Conservation (phyloP, 2,888 invertebrate genomes). For the Andrena marginata region DNA sequence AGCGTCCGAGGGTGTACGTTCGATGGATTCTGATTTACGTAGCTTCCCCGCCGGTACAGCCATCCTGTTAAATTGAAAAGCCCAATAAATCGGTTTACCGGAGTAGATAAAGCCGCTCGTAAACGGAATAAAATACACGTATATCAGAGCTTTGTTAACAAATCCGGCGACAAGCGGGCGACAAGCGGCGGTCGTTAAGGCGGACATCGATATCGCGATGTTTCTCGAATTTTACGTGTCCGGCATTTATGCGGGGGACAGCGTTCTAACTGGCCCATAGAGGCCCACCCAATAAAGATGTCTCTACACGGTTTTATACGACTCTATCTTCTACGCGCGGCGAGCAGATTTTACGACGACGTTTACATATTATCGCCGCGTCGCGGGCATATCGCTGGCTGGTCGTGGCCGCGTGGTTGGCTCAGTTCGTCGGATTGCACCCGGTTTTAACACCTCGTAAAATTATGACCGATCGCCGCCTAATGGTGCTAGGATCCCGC, state of each 20-base stretch:
- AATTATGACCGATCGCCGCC: constrained; percentile 72
- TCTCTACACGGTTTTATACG: constrained; percentile 71
- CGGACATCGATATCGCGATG: constrained; percentile 48
- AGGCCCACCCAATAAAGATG: constrained; percentile 72
- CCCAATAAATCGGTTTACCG: constrained; percentile 42
- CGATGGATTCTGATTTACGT: constrained; percentile 4
- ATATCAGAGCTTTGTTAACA: constrained; percentile 50
- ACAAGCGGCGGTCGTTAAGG: constrained; percentile 53
- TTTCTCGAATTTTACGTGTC: constrained; percentile 60
- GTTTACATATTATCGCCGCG: constrained; percentile 71
- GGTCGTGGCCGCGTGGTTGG: constrained; percentile 15
- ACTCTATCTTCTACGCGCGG: constrained; percentile 63
- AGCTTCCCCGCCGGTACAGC: background rate
- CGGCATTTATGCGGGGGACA: constrained; percentile 33
- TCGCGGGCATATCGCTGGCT: constrained; percentile 56
- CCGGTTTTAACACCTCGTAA: constrained; percentile 78
- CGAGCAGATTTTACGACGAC: constrained; percentile 71
- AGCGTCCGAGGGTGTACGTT: background rate
- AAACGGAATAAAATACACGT: constrained; percentile 20
- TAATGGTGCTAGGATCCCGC: constrained; percentile 67
- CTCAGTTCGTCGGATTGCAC: constrained; percentile 69
- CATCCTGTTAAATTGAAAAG: constrained; percentile 33
- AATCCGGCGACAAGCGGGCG: constrained; percentile 31
- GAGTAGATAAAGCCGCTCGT: constrained; percentile 47
- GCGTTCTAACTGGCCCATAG: constrained; percentile 63